Base-by-base conservation (phyloP, 2,888 invertebrate species). In the Eupithecia tripunctaria region DNA sequence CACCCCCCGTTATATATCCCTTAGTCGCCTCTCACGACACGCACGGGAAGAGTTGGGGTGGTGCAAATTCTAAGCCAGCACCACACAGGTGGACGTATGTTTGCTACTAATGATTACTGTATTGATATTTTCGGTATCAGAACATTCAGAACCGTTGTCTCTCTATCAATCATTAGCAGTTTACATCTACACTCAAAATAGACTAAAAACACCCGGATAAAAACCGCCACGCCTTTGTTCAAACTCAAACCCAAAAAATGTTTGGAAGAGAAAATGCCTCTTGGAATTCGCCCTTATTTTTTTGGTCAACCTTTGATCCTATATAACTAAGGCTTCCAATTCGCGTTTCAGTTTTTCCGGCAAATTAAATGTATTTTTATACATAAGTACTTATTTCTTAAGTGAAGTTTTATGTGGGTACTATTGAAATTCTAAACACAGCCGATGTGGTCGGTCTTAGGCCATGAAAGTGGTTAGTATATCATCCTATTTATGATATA, bases 271-370 rank as follows among this genome's bases (percentile, higher is more conserved):
- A 78, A 81, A 79, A 81, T 79, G 78, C 82, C 79, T 76, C 51
- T 51, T 78, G 73, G 78, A 83, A 81, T 81, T 79, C 75, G 71
- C 80, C 78, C 80, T 80, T 79, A 84, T 85, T 81, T 83, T 83
- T 81, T 81, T 47, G 81, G 82, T 82, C 81, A 81, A 79, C 82
- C 80, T 84, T 85, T 84, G 84, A 85, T 84, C 85, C 80, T 80
- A n/a, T 21, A 51, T 51, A 51, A 10, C 73, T 75, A 75, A 68
- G 68, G 64, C 47, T 47, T 32, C 21, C 59, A 59, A 27, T 78
- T 77, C 78, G 78, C 21, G 51, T 70, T 38, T 51, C 64, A 63
- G 59, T 68, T 63, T 67, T 38, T 51, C 51, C 67, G 51, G 64
- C 21, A 38, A 21, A 63, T 69, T 14, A 15, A 47, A n/a, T 63